Evolutionary conservation across 1,140 invertebrate genomes (phyloP).

Genomic region (Muscidifurax raptorellus): DNA sequence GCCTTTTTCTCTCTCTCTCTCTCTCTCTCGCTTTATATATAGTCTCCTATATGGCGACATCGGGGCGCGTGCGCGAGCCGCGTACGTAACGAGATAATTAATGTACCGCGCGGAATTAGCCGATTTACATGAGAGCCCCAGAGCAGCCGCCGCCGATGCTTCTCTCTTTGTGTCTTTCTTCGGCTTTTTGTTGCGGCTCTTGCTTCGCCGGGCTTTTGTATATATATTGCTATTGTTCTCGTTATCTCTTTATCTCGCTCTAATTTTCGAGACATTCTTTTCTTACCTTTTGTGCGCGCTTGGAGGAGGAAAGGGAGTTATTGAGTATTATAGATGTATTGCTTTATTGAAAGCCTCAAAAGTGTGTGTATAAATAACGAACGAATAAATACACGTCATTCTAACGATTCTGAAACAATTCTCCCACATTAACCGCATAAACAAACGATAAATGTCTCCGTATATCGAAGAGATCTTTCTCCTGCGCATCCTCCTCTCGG

Average conservation of each 20-base stretch:
- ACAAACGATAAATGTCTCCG: neutral
- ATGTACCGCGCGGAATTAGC: conserved; percentile 69
- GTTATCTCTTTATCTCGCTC: conserved; percentile 27
- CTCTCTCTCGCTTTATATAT: conserved; percentile 36
- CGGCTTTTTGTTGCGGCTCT: neutral
- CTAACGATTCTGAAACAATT: too few species aligned
- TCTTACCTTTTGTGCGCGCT: neutral
- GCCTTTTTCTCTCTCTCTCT: conserved; percentile 59
- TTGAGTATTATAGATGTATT: too few species aligned
- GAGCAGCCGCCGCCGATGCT: conserved; percentile 12
- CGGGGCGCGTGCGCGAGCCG: conserved; percentile 48
- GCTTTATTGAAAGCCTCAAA: too few species aligned
- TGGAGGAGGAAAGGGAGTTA: too few species aligned
- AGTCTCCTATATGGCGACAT: conserved; percentile 50
- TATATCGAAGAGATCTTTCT: neutral
- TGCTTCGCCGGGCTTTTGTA: conserved; percentile 27
- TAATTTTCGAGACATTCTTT: conserved; percentile 32
- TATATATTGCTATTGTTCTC: neutral
- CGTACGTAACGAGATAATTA: conserved; percentile 71
- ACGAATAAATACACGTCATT: too few species aligned
- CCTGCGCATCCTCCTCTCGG: too few species aligned
- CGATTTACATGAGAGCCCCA: conserved; percentile 68
- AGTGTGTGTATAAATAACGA: too few species aligned
- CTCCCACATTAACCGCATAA: too few species aligned
- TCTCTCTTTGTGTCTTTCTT: neutral